Percentiles rank a stretch among this genome's conserved stretches.
These are phyloP conservation scores for Mantis religiosa DNA, from an alignment of 2,888 invertebrate species.

Conservation along the genomic window DNA sequence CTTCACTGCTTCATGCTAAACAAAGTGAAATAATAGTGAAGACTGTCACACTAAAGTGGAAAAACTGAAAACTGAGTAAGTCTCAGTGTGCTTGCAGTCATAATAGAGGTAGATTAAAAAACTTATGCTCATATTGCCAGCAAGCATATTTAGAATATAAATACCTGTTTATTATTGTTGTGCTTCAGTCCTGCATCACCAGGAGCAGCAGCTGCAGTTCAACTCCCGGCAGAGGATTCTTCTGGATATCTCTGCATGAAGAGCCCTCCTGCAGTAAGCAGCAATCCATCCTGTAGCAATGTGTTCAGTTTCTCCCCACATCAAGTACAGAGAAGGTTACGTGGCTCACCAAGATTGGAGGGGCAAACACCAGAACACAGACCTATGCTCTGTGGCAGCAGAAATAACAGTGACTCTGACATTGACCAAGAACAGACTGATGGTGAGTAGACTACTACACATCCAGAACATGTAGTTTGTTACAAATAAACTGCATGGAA, in stretches of 20 bases:
- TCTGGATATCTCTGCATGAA: slow-evolving; percentile 60
- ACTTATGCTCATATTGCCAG: no score
- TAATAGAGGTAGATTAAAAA: no score
- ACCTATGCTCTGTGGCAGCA: slow-evolving; percentile 23
- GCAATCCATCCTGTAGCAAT: slow-evolving; percentile 52
- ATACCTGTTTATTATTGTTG: neutral
- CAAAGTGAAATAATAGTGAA: no score
- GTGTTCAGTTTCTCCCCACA: slow-evolving; percentile 49
- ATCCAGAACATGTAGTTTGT: no score
- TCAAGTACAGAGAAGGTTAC: neutral
- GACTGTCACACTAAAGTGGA: no score
- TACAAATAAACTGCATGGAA: no score
- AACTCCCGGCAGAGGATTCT: slow-evolving; percentile 40
- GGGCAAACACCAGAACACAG: slow-evolving; percentile 13
- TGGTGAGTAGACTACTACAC: neutral
- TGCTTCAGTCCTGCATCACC: neutral
- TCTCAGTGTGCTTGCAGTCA: no score
- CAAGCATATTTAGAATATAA: no score
- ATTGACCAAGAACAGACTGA: neutral
- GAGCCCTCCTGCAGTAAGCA: slow-evolving; percentile 46
- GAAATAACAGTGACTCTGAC: slow-evolving; percentile 9
- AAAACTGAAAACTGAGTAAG: no score
- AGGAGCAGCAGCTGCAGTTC: neutral
- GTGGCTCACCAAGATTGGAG: neutral
- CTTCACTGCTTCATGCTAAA: no score